Evolutionary conservation across 2,797 vertebrate genomes (phyloP), one percentile per base, ranked within the genome.

Genomic region (Botia almorhae): DNA sequence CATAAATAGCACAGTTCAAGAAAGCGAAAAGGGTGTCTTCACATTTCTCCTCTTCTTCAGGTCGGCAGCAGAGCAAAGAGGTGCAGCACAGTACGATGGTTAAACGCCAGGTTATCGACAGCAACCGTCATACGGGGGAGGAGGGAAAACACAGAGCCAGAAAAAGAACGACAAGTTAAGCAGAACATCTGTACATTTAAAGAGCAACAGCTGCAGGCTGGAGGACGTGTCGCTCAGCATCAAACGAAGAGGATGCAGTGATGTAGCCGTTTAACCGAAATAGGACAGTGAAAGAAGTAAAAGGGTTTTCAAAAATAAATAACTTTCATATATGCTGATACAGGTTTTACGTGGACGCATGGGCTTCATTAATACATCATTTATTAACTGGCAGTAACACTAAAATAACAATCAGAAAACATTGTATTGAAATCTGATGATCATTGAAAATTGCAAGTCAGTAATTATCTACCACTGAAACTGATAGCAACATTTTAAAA

Each of bases 11-110:
- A 33, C 39, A 61, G 69, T 17, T 19, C 39, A 80, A 70, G 69
- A 81, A 80, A 86, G 81, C 50, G 82, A 85, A 85, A 55, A 74
- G 71, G 74, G 87, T 36, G 82, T 65, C 33, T 72, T 55, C 14
- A 43, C 43, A 70, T 74, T 58, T 82, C 79, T 29, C 85, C 58
- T 68, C n/a, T 84, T 51, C 61, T 14, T 60, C 43, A 19, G 48
- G 19, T 53, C 67, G 48, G 46, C 23, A 51, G 11, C 68, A 61
- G 80, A 69, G 63, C 73, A 63, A 5, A 69, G 65, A 56, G 33
- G 60, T 69, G 71, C 75, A 65, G 74, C 53, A 80, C 65, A 64
- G 72, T 71, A 51, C 70, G 36, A 46, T 36, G 75, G 69, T 70
- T 51, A 77, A 83, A 83, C 58, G 64, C 61, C 67, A 74, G 23